Evolutionary conservation across 2,113 vertebrate species (phyloP).

Genomic region (Rhadina sibilatrix): DNA sequence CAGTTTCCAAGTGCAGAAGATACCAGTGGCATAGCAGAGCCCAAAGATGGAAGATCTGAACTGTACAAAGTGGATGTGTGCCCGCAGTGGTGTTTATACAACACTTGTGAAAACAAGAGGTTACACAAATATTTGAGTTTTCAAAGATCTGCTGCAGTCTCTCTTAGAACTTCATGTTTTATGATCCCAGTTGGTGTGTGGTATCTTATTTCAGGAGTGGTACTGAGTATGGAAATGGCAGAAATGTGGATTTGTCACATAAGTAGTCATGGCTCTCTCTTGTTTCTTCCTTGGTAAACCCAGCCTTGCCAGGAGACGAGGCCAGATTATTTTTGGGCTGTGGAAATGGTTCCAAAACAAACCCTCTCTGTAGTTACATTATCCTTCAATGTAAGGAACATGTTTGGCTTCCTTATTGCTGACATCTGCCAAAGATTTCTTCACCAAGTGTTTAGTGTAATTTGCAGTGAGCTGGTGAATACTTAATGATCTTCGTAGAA

Average conservation of each 20-base stretch:
- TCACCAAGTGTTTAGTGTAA: constrained; percentile 45
- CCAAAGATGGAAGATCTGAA: not conserved
- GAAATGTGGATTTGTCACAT: constrained; percentile 34
- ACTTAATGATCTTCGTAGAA: constrained; percentile 44
- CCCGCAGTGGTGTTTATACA: not conserved
- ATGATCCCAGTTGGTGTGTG: not conserved
- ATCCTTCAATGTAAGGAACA: constrained; percentile 70
- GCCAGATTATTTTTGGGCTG: constrained; percentile 22
- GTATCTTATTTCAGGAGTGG: constrained; percentile 12
- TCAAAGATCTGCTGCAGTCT: not conserved
- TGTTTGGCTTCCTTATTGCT: constrained; percentile 59
- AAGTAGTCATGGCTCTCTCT: constrained; percentile 11
- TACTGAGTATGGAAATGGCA: not conserved
- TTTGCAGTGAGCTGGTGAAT: constrained; percentile 55
- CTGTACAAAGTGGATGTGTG: not conserved
- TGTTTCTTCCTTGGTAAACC: not conserved
- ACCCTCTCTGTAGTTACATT: constrained; percentile 61
- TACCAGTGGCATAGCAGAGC: not conserved
- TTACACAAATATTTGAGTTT: constrained; percentile 23
- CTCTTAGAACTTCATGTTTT: not conserved
- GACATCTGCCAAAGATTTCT: constrained; percentile 66
- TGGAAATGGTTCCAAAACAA: constrained; percentile 56
- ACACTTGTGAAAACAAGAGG: constrained; percentile 1
- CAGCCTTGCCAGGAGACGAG: constrained; percentile 2
- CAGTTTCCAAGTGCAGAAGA: not conserved